Evolutionary conservation across 2,888 invertebrate species (phyloP), one percentile per base, ranked within the genome.

Genomic region (Drosophila rubida): DNA sequence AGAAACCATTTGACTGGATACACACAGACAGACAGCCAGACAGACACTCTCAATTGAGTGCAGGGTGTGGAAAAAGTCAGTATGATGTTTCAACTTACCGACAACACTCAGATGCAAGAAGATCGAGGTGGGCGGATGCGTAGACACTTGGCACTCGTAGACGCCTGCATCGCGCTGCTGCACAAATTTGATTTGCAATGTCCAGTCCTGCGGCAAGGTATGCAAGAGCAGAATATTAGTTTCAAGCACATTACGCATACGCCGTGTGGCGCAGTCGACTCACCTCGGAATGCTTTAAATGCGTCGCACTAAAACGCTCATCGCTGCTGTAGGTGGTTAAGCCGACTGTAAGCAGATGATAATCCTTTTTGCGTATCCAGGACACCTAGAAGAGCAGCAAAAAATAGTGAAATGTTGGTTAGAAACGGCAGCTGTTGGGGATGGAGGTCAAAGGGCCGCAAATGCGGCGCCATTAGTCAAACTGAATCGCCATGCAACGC

Each of bases 101-200:
- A 97, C 96, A 80, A 97, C 97, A 90, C 96, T 95, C 78, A 97
- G 94, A 86, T 95, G 94, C 80, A 97, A 93, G 92, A 97, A 97
- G 93, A 97, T 96, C 92, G 97, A 97, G 73, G 96, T 95, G 82
- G 97, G 97, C 71, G 97, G 97, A 93, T 97, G 97, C 46, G 97
- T 97, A 27, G 97, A 97, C 61, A 97, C 96, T 93, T 97, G 97
- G 92, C 97, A 97, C 92, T 97, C 97, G 92, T 97, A 97, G 81
- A 96, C 92, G 53, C 97, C 97, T 32, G 96, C 96, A 91, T 97
- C 97, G 80, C 96, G 94, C 84, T 94, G 94, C 92, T 97, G 97
- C 57, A 97, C 97, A 92, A 95, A 97, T 91, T 96, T 95, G 90
- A 97, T 96, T 94, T 97, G 97, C 69, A 97, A 92, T 69, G 97